Evolutionary conservation across 2,888 invertebrate genomes (phyloP), one percentile per base, ranked within the genome.

Genomic region (Clusia tigrina): DNA sequence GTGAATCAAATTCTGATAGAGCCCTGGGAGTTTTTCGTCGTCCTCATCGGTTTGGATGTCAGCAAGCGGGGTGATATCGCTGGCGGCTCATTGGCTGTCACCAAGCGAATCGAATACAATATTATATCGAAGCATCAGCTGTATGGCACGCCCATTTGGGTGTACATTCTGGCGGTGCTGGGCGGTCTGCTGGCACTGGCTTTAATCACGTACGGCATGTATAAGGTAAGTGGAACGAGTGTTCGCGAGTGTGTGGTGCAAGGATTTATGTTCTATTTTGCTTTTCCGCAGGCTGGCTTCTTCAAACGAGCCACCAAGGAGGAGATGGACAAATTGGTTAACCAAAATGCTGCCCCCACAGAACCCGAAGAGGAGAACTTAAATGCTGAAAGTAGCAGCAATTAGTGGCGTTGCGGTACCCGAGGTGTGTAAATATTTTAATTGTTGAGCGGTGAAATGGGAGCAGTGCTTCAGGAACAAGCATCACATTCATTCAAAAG

Each of bases 301-400:
- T 87, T 87, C 67, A 82, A 84, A 60, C 81, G 87, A 52, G 72
- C 78, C 18, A 84, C 79, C 61, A 86, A 85, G 72, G 84, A 85
- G 54, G 84, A 86, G 72, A 74, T 86, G 70, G 80, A 85, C 65
- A 81, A 83, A 58, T 71, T 86, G 62, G 76, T 78, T 23, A 73
- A 79, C 20, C 79, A 80, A 62, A 74, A 71, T 63, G 70, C 75
- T 67, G 48, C 67, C 48, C 51, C 17, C 51, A 71, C 66, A 26
- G 78, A 77, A 57, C 76, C 78, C 12, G 83, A 81, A 60, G 77
- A 76, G 12, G 78, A 82, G 62, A 79, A 77, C 66, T 71, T 80
- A 2, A 79, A 78, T 61, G 71, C 73, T 55, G 78, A 61, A 32
- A 69, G n/a, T n/a, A n/a, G n/a, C n/a, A n/a, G 63, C 51, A 72